Base-by-base conservation (phyloP, 2,888 invertebrate genomes). In the Andrena dorsata region DNA sequence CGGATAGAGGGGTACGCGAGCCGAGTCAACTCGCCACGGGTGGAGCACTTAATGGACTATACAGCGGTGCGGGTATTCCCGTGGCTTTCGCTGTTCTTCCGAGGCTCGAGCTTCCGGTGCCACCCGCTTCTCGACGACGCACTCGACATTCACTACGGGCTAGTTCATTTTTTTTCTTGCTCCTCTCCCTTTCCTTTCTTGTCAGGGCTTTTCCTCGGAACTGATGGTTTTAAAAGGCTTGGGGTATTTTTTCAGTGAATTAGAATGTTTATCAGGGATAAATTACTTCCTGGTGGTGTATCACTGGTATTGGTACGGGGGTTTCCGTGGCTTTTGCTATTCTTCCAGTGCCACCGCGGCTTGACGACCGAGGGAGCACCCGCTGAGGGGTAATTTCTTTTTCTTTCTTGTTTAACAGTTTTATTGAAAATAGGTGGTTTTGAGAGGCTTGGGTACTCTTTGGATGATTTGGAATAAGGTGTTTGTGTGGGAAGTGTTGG, bases 21-120 rank as follows among this genome's bases (percentile, higher is more conserved):
- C 58, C 23, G 47, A 79, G 69, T 63, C 74, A 65, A 63, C 74
- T 85, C 61, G 20, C 75, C 58, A 64, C 64, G 71, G 74, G 35
- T 77, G 56, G 72, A 74, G 65, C 81, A 66, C 76, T 78, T 88
- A 82, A 86, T 82, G 74, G 78, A 74, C 76, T 69, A 78, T 70
- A 76, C 69, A 60, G 16, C 56, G n/a, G 60, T 77, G 60, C 79
- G 70, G 65, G 41, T 30, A 35, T 76, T 78, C 70, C 69, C 70
- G 28, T 75, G 30, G 35, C 49, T 23, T 61, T 49, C 41, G 20
- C 28, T 49, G 30, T 16, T 58, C 66, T 58, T 51, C 41, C 23
- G 51, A 53, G 47, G 65, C 66, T 41, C 64, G 47, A 6, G 51
- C 58, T 83, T 80, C 78, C 86, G 73, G 64, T 32, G 66, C 49